Percentiles rank a stretch among this genome's conserved stretches.
These are phyloP conservation scores for Tragulus kanchil DNA, from an alignment of 2,113 vertebrate species.

Conservation along the genomic window DNA sequence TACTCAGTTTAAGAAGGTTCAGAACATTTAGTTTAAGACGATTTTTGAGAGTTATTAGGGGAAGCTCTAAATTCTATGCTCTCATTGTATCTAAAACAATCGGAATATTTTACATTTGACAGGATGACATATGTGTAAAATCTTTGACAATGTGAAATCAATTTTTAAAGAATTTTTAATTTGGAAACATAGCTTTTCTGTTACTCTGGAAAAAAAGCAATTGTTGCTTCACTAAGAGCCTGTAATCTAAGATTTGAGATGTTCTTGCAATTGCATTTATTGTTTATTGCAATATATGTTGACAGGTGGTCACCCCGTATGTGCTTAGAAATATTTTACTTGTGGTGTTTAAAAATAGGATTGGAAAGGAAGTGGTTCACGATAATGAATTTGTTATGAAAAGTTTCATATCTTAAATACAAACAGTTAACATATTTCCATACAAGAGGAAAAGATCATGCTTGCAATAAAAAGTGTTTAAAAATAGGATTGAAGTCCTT, in stretches of 20 bases:
- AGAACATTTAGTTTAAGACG: not conserved
- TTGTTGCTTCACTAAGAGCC: not conserved
- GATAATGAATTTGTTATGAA: not conserved
- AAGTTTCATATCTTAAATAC: conserved; percentile 45
- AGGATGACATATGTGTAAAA: not conserved
- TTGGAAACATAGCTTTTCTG: not conserved
- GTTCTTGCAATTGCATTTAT: not conserved
- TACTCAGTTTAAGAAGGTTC: not conserved
- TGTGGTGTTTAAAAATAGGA: conserved; percentile 29
- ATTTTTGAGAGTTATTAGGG: not conserved
- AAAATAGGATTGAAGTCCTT: no score
- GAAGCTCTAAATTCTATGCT: not conserved
- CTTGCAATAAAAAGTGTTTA: not conserved
- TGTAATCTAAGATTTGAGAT: not conserved
- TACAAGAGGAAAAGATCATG: not conserved
- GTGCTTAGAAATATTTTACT: conserved; percentile 46
- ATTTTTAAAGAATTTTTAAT: conserved; percentile 43
- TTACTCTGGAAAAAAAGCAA: not conserved
- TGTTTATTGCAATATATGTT: conserved; percentile 15
- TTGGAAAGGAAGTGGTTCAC: conserved; percentile 49
- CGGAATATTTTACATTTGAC: not conserved
- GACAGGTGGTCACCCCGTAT: not conserved
- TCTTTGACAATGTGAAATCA: not conserved
- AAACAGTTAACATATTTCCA: conserved; percentile 39
- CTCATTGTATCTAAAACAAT: not conserved